These are phyloP conservation scores for Xylota segnis DNA, from an alignment of 2,888 invertebrate species.

Conservation along the genomic window DNA sequence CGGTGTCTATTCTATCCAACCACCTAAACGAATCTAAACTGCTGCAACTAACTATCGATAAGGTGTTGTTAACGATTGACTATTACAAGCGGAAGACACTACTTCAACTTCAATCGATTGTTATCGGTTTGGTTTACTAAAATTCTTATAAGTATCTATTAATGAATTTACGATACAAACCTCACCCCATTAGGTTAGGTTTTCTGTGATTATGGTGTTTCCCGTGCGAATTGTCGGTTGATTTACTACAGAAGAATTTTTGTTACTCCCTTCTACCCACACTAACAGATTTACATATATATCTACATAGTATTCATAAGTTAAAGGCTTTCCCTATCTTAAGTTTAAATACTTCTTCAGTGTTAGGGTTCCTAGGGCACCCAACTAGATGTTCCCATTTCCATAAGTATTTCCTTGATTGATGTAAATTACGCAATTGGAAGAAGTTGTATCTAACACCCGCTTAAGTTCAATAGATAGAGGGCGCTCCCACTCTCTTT, in stretches of 20 bases:
- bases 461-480: too few species aligned
- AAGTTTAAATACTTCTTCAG: too few species aligned
- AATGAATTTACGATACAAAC: slow-evolving; percentile 10
- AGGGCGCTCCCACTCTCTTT: too few species aligned
- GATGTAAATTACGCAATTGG: too few species aligned
- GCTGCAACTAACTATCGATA: background rate
- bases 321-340: too few species aligned
- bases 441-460: too few species aligned
- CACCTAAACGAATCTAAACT: background rate
- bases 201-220: background rate
- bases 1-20: background rate
- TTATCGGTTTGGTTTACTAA: slow-evolving; percentile 19
- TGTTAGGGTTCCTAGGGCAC: too few species aligned
- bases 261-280: too few species aligned
- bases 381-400: too few species aligned
- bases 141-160: slow-evolving; percentile 11
- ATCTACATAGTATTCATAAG: too few species aligned
- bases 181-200: background rate
- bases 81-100: background rate
- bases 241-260: background rate
- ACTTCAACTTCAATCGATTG: slow-evolving; percentile 25
- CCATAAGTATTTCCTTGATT: too few species aligned
- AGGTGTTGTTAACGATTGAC: background rate
- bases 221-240: background rate
- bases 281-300: too few species aligned